These are phyloP conservation scores for Lysandra bellargus DNA, from an alignment of 2,888 invertebrate genomes.

Conservation along the genomic window DNA sequence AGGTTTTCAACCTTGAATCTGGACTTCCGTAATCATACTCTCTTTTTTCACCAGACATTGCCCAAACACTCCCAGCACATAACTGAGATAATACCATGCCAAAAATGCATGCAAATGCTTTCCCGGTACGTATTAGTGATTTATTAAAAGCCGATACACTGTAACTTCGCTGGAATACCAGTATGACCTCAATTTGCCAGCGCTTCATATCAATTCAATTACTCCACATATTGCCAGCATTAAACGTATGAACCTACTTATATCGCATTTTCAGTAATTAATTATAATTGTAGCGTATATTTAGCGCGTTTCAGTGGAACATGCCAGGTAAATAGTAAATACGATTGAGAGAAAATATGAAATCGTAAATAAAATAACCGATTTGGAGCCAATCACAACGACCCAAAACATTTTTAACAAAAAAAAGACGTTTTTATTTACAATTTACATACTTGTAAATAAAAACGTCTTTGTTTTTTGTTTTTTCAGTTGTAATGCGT, in stretches of 20 bases:
- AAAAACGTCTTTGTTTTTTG: too few species aligned
- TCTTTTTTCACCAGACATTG: neutral
- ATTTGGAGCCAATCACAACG: neutral
- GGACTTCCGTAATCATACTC: neutral
- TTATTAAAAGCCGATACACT: constrained; percentile 23
- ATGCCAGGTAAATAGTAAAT: neutral
- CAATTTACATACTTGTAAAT: neutral
- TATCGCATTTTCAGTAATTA: constrained; percentile 16
- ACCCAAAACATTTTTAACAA: neutral
- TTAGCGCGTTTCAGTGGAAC: neutral
- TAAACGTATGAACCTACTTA: constrained; percentile 24
- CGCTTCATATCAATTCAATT: constrained; percentile 68
- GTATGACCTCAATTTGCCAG: constrained; percentile 69
- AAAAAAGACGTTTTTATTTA: neutral
- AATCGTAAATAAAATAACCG: neutral
- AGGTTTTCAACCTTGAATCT: neutral
- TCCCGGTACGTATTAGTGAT: constrained; percentile 9
- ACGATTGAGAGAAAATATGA: neutral
- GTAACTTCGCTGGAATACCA: constrained; percentile 50
- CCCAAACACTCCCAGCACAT: neutral
- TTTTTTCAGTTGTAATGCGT: too few species aligned
- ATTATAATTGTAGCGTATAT: constrained; percentile 11
- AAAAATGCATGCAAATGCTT: constrained; percentile 22
- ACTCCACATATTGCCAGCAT: constrained; percentile 48
- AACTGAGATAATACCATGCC: constrained; percentile 12